Conservation (phyloP, 2,888 invertebrate species). For the Oeneis ivallda region DNA sequence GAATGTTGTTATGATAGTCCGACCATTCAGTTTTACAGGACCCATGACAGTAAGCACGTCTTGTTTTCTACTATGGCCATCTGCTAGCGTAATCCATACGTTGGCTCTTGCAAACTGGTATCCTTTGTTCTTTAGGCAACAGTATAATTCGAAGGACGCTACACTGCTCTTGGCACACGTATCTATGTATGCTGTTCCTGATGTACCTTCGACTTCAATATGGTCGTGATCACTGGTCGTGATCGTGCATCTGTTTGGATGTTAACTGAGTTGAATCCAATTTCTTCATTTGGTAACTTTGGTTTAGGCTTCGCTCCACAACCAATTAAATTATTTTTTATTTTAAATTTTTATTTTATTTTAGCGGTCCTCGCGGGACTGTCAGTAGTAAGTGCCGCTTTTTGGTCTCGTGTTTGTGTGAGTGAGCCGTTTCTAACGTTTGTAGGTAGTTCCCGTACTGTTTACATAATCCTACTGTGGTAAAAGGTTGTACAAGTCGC, state of each 20-base stretch:
- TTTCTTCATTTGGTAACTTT: background rate
- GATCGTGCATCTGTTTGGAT: background rate
- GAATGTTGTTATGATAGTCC: conserved; percentile 6
- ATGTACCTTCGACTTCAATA: background rate
- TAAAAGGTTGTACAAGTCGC: background rate
- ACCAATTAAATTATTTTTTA: too few relatives aligned
- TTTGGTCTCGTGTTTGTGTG: too few relatives aligned
- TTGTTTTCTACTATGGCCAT: background rate
- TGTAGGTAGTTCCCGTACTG: too few relatives aligned
- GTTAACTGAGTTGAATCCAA: background rate
- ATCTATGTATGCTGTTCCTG: background rate
- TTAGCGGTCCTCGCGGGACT: too few relatives aligned
- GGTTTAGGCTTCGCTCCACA: background rate
- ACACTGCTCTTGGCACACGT: background rate
- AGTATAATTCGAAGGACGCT: background rate
- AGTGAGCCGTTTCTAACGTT: too few relatives aligned
- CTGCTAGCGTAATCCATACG: background rate
- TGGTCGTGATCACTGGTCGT: too few relatives aligned
- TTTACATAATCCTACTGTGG: too few relatives aligned
- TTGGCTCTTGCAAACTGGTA: background rate
- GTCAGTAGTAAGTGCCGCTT: too few relatives aligned
- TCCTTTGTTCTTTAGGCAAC: background rate
- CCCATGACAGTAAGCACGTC: background rate
- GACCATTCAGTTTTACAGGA: background rate
- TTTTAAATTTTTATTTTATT: too few relatives aligned